Base-by-base conservation (phyloP, 2,797 vertebrate species). In the Geotria australis region DNA sequence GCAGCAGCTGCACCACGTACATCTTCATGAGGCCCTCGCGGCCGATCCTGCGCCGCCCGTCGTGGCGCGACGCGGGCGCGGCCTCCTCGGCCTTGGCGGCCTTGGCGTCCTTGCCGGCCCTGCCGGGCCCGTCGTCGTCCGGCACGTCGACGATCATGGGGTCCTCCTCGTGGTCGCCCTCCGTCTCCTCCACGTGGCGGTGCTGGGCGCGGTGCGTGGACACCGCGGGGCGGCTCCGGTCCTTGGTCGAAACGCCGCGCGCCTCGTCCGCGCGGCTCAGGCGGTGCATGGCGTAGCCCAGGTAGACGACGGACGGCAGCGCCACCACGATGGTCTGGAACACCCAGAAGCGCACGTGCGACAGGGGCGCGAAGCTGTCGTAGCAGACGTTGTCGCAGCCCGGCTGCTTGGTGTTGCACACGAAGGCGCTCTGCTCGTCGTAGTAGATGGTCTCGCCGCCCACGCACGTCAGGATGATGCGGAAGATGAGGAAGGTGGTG, bases 381-480 rank as follows among this genome's bases (percentile, higher is more conserved):
- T 85, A 88, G 71, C 83, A 88, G 14, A 86, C 83, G 0, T 88
- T 88, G 68, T 83, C 80, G 1, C 83, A 86, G 2, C 83, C 83
- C 0, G 83, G 83, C 66, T 88, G 83, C 46, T 72, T 69, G 0
- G 81, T 85, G 73, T 88, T 88, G 63, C 83, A 88, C 2, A 79
- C 67, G 1, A 88, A 88, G 59, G 81, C 81, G 63, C 78, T 83
- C 73, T 88, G 83, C 47, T 88, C 83, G 49, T 88, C 82, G 0
- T 83, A 77, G 72, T 88, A 88, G 72, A 88, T 88, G 60, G 79
- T 78, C 60, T 86, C 83, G 0, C 82, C 83, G 1, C 82, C 83
- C 7, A 85, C 80, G 0, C 73, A 82, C 0, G 81, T 86, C 67
- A 86, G 71, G 60, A 88, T 80, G 1, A 88, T 85, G 62, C 81